Base-by-base conservation (phyloP, 2,888 invertebrate genomes). In the Noctuana brunneofusca region DNA sequence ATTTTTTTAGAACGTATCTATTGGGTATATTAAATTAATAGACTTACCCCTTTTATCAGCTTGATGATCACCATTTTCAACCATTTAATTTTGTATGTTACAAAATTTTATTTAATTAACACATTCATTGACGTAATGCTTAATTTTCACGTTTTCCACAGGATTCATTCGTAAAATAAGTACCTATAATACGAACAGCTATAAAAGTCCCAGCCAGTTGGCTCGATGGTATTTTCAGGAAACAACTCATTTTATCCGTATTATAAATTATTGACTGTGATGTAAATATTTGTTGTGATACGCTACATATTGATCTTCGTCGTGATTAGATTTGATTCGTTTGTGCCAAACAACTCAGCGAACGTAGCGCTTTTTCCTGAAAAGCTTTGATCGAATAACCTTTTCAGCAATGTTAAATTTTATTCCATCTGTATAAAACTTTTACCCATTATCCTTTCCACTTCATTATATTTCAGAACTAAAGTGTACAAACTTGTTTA, bases 211-310 rank as follows among this genome's bases (percentile, higher is more conserved):
- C 9, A n/a, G 20, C 22, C 35, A 48, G 14, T 35, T 35, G 18
- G 5, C 3, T 16, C n/a, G 0, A 22, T 14, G 5, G 8, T 11
- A n/a, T 46, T n/a, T 59, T 24, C 20, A 48, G 16, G 35, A 9
- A n/a, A 20, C 43, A 24, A 32, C 70, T 75, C 55, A 69, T 70
- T 75, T 77, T 75, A 58, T 68, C 65, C 74, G 83, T 62, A 35
- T 82, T 68, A 66, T 68, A 74, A 71, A 60, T 65, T 72, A 75
- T 75, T 73, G 69, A 71, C 71, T 67, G 73, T 35, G 67, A 75
- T 69, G 77, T 75, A 78, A 81, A 80, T 80, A 82, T 83, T 83
- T 79, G 78, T 70, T 73, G 71, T 73, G 78, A 76, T 41, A 41
- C 41, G 41, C 16, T 77, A 68, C 67, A 22, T 49, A 60, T 60